Percentiles rank a stretch among this genome's conserved stretches.
phyloP scores from a whole-genome alignment of 2,113 vertebrate species.

The Leucopsar rothschildi region DNA sequence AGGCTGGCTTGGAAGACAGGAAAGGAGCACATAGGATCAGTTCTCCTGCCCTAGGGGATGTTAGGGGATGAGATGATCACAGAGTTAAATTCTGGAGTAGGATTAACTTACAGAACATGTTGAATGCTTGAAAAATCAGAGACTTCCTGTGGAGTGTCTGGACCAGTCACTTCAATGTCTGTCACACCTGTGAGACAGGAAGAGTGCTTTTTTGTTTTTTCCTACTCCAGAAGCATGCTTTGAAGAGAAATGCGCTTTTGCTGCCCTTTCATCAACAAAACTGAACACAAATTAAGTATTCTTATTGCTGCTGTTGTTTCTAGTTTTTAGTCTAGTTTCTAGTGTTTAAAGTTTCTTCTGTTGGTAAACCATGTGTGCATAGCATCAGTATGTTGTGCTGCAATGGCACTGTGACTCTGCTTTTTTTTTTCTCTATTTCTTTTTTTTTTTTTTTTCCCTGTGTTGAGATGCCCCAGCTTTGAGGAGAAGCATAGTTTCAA shows the following conservation, averaged over 20 bases:
- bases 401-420: neutral
- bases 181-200: neutral
- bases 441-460: no score
- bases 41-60: neutral
- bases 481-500: neutral
- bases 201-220: neutral
- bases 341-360: neutral
- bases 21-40: neutral
- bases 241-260: neutral
- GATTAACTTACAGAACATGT: neutral
- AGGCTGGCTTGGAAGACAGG: neutral
- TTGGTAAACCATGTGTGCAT: neutral
- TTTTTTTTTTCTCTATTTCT: neutral
- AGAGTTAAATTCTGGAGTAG: neutral
- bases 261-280: neutral
- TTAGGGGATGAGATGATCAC: neutral
- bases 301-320: neutral
- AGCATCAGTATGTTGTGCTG: neutral
- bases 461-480: neutral
- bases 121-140: neutral
- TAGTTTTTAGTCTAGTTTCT: neutral
- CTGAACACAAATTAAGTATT: neutral
- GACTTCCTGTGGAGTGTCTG: neutral
- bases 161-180: neutral
- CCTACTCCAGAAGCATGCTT: neutral